Evolutionary conservation across 2,113 vertebrate genomes (phyloP).

Genomic region (Clupea harengus): DNA sequence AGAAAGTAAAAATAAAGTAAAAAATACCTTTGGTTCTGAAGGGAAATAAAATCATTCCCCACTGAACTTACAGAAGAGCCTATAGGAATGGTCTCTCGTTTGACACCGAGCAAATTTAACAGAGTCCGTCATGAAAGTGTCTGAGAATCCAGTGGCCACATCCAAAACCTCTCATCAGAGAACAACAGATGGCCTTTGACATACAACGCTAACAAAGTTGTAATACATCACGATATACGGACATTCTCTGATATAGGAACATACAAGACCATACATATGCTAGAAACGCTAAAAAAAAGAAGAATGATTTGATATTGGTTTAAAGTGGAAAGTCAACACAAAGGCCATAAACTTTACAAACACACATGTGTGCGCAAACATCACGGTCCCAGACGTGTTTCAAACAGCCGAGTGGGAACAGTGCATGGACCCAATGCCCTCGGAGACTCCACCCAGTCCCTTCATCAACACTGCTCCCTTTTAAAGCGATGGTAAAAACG

Average conservation of each 20-base stretch:
- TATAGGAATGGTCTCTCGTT: background rate
- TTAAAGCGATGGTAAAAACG: background rate
- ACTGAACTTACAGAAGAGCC: background rate
- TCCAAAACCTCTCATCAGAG: too few relatives aligned
- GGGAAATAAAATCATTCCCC: background rate
- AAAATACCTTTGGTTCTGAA: background rate
- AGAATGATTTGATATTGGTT: background rate
- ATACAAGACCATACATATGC: background rate
- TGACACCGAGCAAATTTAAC: background rate
- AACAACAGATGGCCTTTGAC: too few relatives aligned
- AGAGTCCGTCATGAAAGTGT: too few relatives aligned
- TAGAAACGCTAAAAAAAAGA: background rate
- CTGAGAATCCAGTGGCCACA: too few relatives aligned
- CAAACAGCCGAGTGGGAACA: background rate
- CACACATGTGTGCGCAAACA: background rate
- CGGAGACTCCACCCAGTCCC: constrained; percentile 5
- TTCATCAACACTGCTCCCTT: background rate
- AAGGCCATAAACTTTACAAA: background rate
- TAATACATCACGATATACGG: too few relatives aligned
- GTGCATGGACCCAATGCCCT: background rate
- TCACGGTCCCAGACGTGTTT: background rate
- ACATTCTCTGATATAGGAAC: background rate
- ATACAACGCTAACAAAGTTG: too few relatives aligned
- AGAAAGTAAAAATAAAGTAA: background rate
- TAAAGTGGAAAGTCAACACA: background rate